Percentiles rank a stretch among this genome's conserved stretches.
phyloP scores from a whole-genome alignment of 1,140 invertebrate genomes.

The Zaprionus taronus region DNA sequence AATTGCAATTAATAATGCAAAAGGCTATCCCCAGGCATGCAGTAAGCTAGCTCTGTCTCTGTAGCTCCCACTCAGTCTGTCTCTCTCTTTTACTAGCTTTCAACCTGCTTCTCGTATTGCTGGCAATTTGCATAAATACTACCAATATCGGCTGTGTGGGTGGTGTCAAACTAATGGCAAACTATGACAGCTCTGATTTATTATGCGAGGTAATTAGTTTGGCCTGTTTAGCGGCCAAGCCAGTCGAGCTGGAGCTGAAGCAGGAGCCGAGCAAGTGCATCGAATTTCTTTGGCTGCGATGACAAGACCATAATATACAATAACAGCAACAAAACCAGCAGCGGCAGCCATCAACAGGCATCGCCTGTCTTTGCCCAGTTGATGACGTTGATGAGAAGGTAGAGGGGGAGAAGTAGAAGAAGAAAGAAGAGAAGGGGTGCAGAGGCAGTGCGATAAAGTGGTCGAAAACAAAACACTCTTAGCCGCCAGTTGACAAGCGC shows the following conservation, averaged over 20 bases:
- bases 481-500: slow-evolving; percentile 53
- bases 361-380: slow-evolving; percentile 6
- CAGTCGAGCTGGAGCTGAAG: neutral
- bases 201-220: slow-evolving; percentile 79
- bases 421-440: neutral
- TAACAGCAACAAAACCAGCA: slow-evolving; percentile 7
- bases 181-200: slow-evolving; percentile 79
- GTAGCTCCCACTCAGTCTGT: slow-evolving; percentile 1
- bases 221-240: slow-evolving; percentile 63
- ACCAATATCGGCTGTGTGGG: slow-evolving; percentile 39
- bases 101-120: slow-evolving; percentile 32
- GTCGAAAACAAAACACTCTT: slow-evolving; percentile 59
- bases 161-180: slow-evolving; percentile 75
- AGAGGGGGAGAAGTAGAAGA: neutral
- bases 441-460: slow-evolving; percentile 27
- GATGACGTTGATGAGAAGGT: slow-evolving; percentile 11
- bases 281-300: slow-evolving; percentile 54
- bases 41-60: slow-evolving; percentile 3
- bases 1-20: slow-evolving; percentile 80
- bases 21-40: slow-evolving; percentile 31
- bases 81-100: neutral
- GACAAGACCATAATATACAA: slow-evolving; percentile 34
- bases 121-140: slow-evolving; percentile 77
- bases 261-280: slow-evolving; percentile 45
- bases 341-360: slow-evolving; percentile 23